Evolutionary conservation across 2,888 invertebrate genomes (phyloP), one percentile per base, ranked within the genome.

Genomic region (Protodeltote pygarga): DNA sequence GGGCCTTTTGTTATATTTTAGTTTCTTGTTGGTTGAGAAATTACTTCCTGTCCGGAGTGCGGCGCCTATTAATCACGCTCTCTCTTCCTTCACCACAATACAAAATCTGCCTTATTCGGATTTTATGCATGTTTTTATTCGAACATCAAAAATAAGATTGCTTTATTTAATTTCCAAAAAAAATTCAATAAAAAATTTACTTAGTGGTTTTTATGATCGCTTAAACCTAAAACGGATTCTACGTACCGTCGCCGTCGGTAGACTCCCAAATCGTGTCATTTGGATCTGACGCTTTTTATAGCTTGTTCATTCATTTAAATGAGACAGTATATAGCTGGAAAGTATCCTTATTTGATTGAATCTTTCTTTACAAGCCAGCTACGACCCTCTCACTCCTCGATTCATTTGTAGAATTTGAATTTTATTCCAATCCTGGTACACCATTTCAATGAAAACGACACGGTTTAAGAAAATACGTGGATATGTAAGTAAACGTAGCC

Each of bases 331-430:
- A 67, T 76, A 77, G 76, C 37, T 48, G 37, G 71, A 74, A 73
- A 59, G 77, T 79, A 83, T 83, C 81, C 81, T 72, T 73, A 75
- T 77, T 82, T 85, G 87, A 87, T 87, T 85, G 83, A 83, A 86
- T 85, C 77, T 77, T 77, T 69, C 71, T 75, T 74, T 77, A 74
- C 76, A 80, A 75, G 72, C 72, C 53, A 57, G 74, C 72, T 58
- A 68, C 67, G 68, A 70, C 28, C 53, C 42, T 50, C 57, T 66
- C 63, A 45, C 39, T 58, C 25, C 28, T 55, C 66, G 69, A 61
- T 67, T 72, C 70, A 71, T 69, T 73, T 73, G 52, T 59, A 69
- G 63, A 80, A 87, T 85, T 87, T 83, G 82, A 87, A 85, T 87
- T 84, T 84, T 86, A 85, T 86, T 81, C 72, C 78, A 79, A 82